A percentile compares a stretch with the other conserved stretches of the same genome.
These are phyloP conservation scores for Aurelia coerulea DNA, from an alignment of 30 jellyfish, hydroid and myxozoan species.

Conservation along the genomic window DNA sequence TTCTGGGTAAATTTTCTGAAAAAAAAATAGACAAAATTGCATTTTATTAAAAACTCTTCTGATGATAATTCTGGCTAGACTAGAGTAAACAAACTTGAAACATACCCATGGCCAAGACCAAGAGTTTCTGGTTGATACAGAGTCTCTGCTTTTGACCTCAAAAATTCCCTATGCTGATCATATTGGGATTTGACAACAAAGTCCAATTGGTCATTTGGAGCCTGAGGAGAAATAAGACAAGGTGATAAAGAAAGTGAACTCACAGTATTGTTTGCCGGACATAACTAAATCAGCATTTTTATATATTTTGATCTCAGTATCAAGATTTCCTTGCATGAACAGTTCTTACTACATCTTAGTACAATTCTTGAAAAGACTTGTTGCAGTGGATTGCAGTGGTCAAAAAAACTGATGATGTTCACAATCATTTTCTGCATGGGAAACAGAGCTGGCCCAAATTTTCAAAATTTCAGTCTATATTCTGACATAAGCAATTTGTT, in stretches of 20 bases:
- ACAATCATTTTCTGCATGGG: background rate
- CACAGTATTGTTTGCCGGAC: background rate
- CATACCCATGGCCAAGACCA: slow-evolving; percentile 87
- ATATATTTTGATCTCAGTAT: no score
- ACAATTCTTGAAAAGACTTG: no score
- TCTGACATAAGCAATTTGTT: background rate
- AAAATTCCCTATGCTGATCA: slow-evolving; percentile 86
- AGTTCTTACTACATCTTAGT: no score
- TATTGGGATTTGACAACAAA: slow-evolving; percentile 87
- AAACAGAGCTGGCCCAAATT: background rate
- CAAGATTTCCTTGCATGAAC: no score
- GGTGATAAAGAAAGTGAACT: background rate
- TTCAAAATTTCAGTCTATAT: background rate
- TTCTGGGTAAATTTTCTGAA: no score
- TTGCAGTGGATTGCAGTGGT: no score
- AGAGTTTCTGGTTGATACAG: slow-evolving; percentile 95
- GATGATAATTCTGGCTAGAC: no score
- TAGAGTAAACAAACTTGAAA: background rate
- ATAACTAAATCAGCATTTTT: background rate
- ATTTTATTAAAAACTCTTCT: no score
- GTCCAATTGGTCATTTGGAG: slow-evolving; percentile 89
- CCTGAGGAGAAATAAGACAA: slow-evolving; percentile 46
- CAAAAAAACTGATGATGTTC: no score
- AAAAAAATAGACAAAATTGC: no score
- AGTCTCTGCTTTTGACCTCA: slow-evolving; percentile 87